A percentile compares a stretch with the other conserved stretches of the same genome.
phyloP scores from a whole-genome alignment of 2,888 invertebrate species.

The Latrodectus elegans region DNA sequence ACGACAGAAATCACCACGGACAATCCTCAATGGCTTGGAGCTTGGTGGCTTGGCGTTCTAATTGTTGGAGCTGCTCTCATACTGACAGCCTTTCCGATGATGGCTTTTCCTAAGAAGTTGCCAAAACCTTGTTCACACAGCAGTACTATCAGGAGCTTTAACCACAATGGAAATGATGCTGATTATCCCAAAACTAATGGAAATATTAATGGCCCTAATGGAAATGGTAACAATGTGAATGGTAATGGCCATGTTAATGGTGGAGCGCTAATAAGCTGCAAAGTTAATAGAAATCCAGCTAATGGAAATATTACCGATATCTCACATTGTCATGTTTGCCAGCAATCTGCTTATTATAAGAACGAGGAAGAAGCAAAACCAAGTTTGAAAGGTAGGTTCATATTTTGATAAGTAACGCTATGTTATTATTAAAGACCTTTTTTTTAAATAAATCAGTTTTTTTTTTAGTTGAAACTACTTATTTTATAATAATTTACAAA shows the following conservation, averaged over 20 bases:
- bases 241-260: neutral
- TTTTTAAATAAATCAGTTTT: no score
- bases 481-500: no score
- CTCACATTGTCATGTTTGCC: slow-evolving; percentile 39
- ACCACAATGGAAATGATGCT: slow-evolving; percentile 70
- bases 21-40: slow-evolving; percentile 94
- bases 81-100: slow-evolving; percentile 89
- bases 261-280: slow-evolving; percentile 4
- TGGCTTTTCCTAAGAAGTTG: slow-evolving; percentile 89
- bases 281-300: neutral
- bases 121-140: slow-evolving; percentile 71
- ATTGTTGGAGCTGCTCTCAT: slow-evolving; percentile 88
- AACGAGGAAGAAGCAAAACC: slow-evolving; percentile 34
- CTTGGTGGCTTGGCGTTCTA: slow-evolving; percentile 94
- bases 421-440: no score
- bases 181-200: slow-evolving; percentile 33
- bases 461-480: no score
- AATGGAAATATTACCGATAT: neutral
- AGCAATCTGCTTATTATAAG: slow-evolving; percentile 9
- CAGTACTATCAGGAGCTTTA: slow-evolving; percentile 71
- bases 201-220: slow-evolving; percentile 25
- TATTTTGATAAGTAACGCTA: no score
- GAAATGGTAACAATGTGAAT: neutral
- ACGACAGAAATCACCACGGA: slow-evolving; percentile 73
- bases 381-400: slow-evolving; percentile 40